Evolutionary conservation across 2,797 vertebrate genomes (phyloP), one percentile per base, ranked within the genome.

Genomic region (Eidolon dupreanum): DNA sequence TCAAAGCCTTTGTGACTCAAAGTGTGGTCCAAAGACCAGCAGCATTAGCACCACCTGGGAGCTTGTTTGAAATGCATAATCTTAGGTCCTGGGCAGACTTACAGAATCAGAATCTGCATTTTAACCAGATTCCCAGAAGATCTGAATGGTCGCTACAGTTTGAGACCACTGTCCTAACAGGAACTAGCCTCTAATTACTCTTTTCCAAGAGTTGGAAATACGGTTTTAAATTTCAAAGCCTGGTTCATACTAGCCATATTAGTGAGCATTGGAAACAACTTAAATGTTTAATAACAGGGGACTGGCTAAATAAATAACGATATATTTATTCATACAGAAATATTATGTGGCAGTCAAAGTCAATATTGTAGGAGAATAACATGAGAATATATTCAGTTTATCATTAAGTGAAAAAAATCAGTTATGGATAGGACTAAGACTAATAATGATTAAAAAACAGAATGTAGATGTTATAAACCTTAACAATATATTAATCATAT

Each of bases 391-490:
- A 78, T 59, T 73, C 59, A n/a, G 59, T 63, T 85, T 89, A 95
- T 81, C 59, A 92, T 55, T 81, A 89, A 86, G 74, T 81, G 22
- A 87, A 93, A 87, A 84, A 90, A 75, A 88, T 38, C 33, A 73
- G 31, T 33, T 74, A 74, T 17, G 73, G 20, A 49, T 17, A 49
- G 43, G 65, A 85, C 43, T 75, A 74, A 92, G 12, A 81, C 36
- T 16, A 46, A 79, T 46, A 36, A 33, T 71, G 26, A 49, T 73
- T 53, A 66, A 53, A 61, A 55, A 84, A 46, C 5, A 68, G 49
- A 93, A 93, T 65, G 38, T 57, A 55, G 55, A 49, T 74, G 38
- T 65, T 77, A 43, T 57, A 70, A 57, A 82, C 28, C 15, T 77
- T 61, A 84, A 66, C 17, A 26, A 74, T 28, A 71, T 6, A 88